Percentiles rank a stretch among this genome's conserved stretches.
phyloP scores from a whole-genome alignment of 2,888 invertebrate genomes.

The Abscondita cerata region DNA sequence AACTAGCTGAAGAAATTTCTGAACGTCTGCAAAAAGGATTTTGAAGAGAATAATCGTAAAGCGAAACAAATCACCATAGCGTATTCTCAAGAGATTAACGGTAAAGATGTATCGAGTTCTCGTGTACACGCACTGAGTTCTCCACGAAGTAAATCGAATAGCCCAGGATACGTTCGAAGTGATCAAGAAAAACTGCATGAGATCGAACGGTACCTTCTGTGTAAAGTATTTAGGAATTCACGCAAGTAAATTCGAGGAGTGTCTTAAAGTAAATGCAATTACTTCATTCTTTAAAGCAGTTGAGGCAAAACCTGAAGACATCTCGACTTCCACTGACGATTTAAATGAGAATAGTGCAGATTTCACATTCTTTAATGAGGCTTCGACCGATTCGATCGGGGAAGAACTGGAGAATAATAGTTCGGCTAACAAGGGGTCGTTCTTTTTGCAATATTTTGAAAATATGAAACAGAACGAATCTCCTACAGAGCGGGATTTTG shows the following conservation, averaged over 20 bases:
- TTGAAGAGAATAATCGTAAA: constrained; percentile 78
- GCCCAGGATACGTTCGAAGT: constrained; percentile 70
- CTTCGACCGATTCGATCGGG: constrained; percentile 28
- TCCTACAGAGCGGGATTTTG: constrained; percentile 43
- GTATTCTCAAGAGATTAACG: constrained; percentile 66
- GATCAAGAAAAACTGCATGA: constrained; percentile 63
- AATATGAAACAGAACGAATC: constrained; percentile 23
- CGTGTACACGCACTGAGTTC: constrained; percentile 67
- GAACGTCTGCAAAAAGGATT: constrained; percentile 84
- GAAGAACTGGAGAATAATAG: constrained; percentile 17
- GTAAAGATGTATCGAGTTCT: constrained; percentile 68
- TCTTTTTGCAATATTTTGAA: constrained; percentile 47
- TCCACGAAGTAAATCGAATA: constrained; percentile 73
- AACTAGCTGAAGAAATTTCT: constrained; percentile 81
- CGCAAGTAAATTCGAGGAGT: constrained; percentile 78
- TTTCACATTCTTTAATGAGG: constrained; percentile 21
- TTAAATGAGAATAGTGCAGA: constrained; percentile 18
- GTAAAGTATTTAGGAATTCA: constrained; percentile 79
- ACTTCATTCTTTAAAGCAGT: constrained; percentile 64
- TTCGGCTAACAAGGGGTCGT: constrained; percentile 39
- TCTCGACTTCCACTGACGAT: constrained; percentile 15
- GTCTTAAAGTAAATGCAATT: constrained; percentile 65
- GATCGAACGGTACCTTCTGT: constrained; percentile 55
- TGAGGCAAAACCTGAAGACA: constrained; percentile 29
- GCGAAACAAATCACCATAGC: constrained; percentile 82